Conservation (phyloP, 2,113 vertebrate genomes). For the Manacus vitellinus region DNA sequence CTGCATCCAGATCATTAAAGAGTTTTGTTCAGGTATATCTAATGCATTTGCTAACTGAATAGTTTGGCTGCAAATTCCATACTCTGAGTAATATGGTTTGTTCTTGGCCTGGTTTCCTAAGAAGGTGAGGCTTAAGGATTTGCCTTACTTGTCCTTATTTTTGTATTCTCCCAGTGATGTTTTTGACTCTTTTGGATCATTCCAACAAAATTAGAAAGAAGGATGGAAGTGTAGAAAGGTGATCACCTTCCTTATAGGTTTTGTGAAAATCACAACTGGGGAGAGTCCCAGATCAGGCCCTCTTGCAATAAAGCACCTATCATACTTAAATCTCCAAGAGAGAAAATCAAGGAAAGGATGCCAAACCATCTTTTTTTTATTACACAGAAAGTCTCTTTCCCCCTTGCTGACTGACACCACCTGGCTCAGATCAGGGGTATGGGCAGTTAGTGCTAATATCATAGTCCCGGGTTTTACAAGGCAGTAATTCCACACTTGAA, state of each 20-base stretch:
- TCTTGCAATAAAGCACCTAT: neutral
- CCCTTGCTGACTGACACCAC: neutral
- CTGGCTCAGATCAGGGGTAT: neutral
- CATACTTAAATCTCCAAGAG: neutral
- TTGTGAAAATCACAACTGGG: neutral
- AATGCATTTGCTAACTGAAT: neutral
- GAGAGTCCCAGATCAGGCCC: neutral
- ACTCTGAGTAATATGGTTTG: neutral
- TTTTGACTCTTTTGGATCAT: neutral
- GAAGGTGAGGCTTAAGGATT: neutral
- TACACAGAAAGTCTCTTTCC: neutral
- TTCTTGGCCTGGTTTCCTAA: neutral
- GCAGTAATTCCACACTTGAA: neutral
- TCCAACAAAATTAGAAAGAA: neutral
- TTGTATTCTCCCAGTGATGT: neutral
- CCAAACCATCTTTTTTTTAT: neutral
- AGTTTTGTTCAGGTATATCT: neutral
- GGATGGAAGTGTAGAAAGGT: neutral
- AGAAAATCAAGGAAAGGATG: neutral
- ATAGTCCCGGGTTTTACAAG: neutral
- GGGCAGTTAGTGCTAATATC: neutral
- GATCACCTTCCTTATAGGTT: neutral
- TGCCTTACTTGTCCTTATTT: neutral
- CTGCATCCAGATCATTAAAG: neutral
- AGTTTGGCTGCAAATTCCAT: neutral